Base-by-base conservation (phyloP, 2,888 invertebrate species). In the Pharmacophagus antenor region DNA sequence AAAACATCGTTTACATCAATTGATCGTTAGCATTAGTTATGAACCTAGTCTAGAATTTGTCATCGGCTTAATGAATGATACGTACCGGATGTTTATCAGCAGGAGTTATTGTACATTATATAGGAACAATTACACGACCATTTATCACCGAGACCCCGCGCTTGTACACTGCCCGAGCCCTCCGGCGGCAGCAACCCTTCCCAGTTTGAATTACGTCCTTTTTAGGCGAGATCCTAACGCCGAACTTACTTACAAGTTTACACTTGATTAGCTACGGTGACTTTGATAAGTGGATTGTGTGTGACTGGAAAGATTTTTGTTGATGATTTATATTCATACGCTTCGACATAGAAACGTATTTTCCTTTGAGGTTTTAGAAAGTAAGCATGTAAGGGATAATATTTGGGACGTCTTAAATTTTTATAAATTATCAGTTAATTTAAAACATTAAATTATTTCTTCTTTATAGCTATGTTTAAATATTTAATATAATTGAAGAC, bases 61-160 rank as follows among this genome's bases (percentile, higher is more conserved):
- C 65, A 63, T 58, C 56, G 61, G 52, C 58, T 64, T 63, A 64
- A 62, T 65, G 59, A 62, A 64, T 61, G 44, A 61, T 60, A 58
- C 57, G 20, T 66, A 67, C 63, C 58, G 67, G 70, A 64, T 69
- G 70, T 77, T 78, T 78, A 80, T 82, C 80, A 79, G 78, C 77
- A 65, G 73, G 69, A 78, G 79, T 77, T 81, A 81, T 80, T 79
- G 79, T 83, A 84, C 83, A 85, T 84, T 84, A 84, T 85, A 83
- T 84, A 82, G 84, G 82, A 84, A 83, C 84, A 87, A 87, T 87
- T 87, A 87, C 84, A 82, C 79, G 74, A 71, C 76, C 85, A 86
- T 86, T 85, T 83, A 85, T 87, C 86, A 87, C 76, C 66, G 73
- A 71, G 76, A 79, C 79, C 77, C 82, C 82, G 74, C 76, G 76